Evolutionary conservation across 1,140 invertebrate genomes (phyloP).

Genomic region (Drosophila auraria): DNA sequence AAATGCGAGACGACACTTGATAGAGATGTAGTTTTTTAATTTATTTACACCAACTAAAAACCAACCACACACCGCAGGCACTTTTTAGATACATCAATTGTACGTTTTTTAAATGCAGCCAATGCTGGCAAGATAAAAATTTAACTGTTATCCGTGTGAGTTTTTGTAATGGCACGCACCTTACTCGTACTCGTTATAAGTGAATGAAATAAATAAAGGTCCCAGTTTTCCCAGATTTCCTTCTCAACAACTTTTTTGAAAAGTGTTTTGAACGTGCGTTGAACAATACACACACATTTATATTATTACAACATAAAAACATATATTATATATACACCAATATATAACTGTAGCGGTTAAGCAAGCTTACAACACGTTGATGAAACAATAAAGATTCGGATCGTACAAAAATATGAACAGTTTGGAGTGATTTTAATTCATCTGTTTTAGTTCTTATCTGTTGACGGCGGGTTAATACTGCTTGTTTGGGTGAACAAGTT

Average conservation of each 20-base stretch:
- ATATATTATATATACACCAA: conserved; percentile 55
- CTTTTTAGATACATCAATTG: conserved; percentile 57
- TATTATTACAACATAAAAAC: conserved; percentile 38
- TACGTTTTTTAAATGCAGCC: conserved; percentile 36
- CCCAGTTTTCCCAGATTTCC: conserved; percentile 59
- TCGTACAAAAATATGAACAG: conserved; percentile 62
- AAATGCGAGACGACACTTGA: conserved; percentile 58
- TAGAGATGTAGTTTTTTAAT: conserved; percentile 66
- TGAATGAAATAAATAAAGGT: conserved; percentile 17
- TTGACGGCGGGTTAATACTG: too few species aligned
- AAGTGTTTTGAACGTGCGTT: conserved; percentile 58
- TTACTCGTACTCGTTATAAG: conserved; percentile 37
- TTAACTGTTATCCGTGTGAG: conserved; percentile 42
- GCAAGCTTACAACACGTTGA: conserved; percentile 73
- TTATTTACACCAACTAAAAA: conserved; percentile 61
- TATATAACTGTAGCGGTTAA: conserved; percentile 66
- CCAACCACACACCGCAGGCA: conserved; percentile 37
- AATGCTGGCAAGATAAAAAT: conserved; percentile 7
- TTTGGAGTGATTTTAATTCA: not conserved
- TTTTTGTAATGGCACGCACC: conserved; percentile 15
- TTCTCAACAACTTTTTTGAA: conserved; percentile 63
- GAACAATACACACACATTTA: conserved; percentile 48
- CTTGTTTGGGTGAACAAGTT: too few species aligned
- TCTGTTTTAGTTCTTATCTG: too few species aligned
- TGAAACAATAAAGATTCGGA: conserved; percentile 81